Base-by-base conservation (phyloP, 2,797 vertebrate species). In the Acropternis orthonyx region DNA sequence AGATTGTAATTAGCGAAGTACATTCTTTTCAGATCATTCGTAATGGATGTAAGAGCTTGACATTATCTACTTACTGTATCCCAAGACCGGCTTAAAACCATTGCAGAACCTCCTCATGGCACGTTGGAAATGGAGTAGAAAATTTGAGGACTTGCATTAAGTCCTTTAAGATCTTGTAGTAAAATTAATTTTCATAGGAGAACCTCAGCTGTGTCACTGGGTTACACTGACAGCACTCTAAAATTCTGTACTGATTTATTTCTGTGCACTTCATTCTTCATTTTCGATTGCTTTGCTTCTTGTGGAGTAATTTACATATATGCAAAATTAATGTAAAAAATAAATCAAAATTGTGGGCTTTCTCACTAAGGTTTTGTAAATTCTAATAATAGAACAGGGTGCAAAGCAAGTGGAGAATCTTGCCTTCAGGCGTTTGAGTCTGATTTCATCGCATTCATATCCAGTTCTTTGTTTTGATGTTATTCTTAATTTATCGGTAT, bases 261-360 rank as follows among this genome's bases (percentile, higher is more conserved):
- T 88, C 71, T 89, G 44, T 84, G 28, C 44, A 12, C 51, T 89
- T 87, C n/a, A n/a, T 62, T 73, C 54, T 87, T 88, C 8, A 39
- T 91, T 85, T 79, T 67, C 37, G 8, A 26, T 84, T 73, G 63
- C 69, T 68, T 51, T 91, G 68, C 55, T 82, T n/a, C 65, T 87
- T 72, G 30, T 82, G 49, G 34, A 93, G 48, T 78, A 39, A 94
- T 92, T 93, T 96, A 49, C 85, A 94, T 88, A 63, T 78, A 89
- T 86, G 82, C 62, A 81, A 91, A 88, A 95, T 63, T 1, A 89
- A 73, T 94, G 46, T 36, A 6, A 91, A 90, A 56, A 63, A 49
- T 48, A 54, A 69, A 76, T 36, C 6, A 74, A 36, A 92, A 86
- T 36, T 41, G 68, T 59, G 73, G 24, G 55, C 85, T 95, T 92